phyloP scores from a whole-genome alignment of 2,113 vertebrate genomes.

The Nycticebus coucang region DNA sequence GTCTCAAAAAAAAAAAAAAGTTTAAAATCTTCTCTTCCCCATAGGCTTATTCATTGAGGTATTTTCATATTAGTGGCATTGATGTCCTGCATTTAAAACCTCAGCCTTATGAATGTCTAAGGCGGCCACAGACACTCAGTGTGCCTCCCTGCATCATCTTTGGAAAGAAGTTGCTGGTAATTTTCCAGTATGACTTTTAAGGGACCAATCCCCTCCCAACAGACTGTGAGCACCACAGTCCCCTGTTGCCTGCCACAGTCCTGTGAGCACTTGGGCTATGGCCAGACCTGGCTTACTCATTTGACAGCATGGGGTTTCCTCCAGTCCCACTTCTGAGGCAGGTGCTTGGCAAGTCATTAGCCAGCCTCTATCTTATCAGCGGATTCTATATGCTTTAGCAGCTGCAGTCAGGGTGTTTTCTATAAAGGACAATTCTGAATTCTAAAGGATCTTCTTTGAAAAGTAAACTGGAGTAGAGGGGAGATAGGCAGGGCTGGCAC shows the following conservation, averaged over 20 bases:
- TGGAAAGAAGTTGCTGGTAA: constrained; percentile 53
- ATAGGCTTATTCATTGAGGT: neutral
- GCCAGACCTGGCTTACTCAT: neutral
- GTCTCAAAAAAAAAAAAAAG: neutral
- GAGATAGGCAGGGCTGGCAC: neutral
- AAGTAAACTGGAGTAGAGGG: neutral
- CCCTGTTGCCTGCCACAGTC: neutral
- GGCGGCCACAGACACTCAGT: neutral
- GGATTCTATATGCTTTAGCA: neutral
- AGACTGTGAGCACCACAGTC: neutral
- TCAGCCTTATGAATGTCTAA: neutral
- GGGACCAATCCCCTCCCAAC: neutral
- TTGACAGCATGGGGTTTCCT: neutral
- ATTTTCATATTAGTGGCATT: neutral
- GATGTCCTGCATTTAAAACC: neutral
- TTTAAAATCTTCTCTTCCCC: neutral
- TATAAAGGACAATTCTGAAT: neutral
- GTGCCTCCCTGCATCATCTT: neutral
- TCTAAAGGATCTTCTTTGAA: neutral
- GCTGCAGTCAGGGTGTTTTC: neutral
- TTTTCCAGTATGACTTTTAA: constrained; percentile 58
- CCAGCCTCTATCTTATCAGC: neutral
- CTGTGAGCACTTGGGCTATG: neutral
- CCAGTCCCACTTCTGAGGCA: neutral
- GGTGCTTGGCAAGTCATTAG: neutral